phyloP scores from a whole-genome alignment of 2,113 vertebrate genomes.

The Tragelaphus scriptus region DNA sequence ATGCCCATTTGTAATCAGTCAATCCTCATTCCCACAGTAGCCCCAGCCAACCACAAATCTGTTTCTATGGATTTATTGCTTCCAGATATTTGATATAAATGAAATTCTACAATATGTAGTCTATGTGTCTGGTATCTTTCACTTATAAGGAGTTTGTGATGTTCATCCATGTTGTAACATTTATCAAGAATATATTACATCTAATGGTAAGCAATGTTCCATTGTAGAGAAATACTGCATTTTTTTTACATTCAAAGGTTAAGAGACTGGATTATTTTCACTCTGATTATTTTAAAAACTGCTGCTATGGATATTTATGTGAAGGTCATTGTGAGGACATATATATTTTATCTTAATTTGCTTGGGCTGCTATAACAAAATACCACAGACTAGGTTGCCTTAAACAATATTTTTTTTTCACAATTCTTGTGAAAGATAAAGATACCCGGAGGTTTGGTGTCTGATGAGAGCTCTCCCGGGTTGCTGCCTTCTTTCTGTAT shows the following conservation, averaged over 20 bases:
- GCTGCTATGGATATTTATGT: background rate
- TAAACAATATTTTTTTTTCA: background rate
- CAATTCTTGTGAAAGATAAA: background rate
- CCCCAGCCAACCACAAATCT: background rate
- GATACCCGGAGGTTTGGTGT: background rate
- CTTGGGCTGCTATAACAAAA: background rate
- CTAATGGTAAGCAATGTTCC: background rate
- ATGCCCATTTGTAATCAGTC: background rate
- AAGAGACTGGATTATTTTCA: background rate
- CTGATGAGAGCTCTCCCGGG: background rate
- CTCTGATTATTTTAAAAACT: background rate
- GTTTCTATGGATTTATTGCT: background rate
- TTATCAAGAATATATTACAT: background rate
- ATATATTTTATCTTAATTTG: background rate
- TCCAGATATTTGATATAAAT: background rate
- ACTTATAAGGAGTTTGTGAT: background rate
- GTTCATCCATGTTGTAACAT: background rate
- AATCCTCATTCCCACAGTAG: background rate
- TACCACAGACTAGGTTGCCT: background rate
- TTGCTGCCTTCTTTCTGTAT: background rate
- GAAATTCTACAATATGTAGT: background rate
- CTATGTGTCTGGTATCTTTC: background rate
- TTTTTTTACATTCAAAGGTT: background rate
- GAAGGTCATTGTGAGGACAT: background rate
- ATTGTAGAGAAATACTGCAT: background rate